Base-by-base conservation (phyloP, 1,140 invertebrate species). In the Lerema accius region DNA sequence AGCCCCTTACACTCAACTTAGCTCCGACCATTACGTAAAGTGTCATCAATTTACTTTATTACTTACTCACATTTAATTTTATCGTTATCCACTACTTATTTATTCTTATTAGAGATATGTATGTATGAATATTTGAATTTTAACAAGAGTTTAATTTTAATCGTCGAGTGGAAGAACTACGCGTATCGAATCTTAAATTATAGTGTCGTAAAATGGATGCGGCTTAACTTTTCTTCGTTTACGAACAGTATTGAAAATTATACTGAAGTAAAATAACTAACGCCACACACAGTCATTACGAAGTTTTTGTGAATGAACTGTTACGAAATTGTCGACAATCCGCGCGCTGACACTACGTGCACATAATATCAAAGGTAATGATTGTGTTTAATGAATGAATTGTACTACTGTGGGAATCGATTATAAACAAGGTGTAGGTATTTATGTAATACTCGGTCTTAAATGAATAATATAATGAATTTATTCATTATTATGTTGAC, bases 291-390 rank as follows among this genome's bases (percentile, higher is more conserved):
- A 37, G 55, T 3, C 15, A 17, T 23, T 32, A 39, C 11, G 28
- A 32, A 58, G 60, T 65, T 69, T 79, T 79, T 67, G 69, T 76
- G 63, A 79, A 76, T 79, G 76, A 73, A 71, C 63, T 23, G 50
- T 72, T 76, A 72, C 63, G 69, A 76, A 72, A 76, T 65, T 48
- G 35, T 37, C 62, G 45, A 37, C 60, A 62, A 32, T 51, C 37
- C 23, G 58, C 56, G 51, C 48, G 58, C 51, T 64, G 65, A 74
- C 71, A 37, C 73, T 76, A 73, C 66, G 68, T 68, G 46, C 26
- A 37, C 19, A 43, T 59, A 37, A 45, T 28, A 58, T 58, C 37
- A 13, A 37, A 35, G 45, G 48, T 48, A 60, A 49, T 45, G 46
- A 51, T 48, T 50, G 45, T 15, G 10, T 37, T 37, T 40, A 65